A percentile compares a stretch with the other conserved stretches of the same genome.
Evolutionary conservation across 2,797 vertebrate genomes (phyloP).

Genomic region (Clarias laeviceps): DNA sequence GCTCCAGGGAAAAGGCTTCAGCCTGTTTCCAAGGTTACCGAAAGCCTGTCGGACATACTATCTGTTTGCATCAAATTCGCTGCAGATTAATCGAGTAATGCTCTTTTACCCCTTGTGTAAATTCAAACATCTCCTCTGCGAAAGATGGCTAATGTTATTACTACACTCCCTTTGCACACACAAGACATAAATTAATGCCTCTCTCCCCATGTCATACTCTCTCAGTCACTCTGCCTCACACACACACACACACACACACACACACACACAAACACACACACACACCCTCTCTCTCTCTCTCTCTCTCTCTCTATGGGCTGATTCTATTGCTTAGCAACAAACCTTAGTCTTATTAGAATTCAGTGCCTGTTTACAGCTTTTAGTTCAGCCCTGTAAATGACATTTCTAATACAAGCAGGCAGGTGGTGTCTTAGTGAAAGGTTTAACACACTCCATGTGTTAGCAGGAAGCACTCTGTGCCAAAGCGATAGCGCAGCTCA

Average conservation of each 20-base stretch:
- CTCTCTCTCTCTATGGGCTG: constrained; percentile 69
- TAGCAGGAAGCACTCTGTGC: constrained; percentile 56
- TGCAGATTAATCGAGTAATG: constrained; percentile 74
- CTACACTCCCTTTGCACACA: constrained; percentile 71
- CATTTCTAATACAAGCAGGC: constrained; percentile 79
- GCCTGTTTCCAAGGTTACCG: constrained; percentile 83
- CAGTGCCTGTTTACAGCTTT: constrained; percentile 86
- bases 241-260: no score
- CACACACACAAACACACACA: no score
- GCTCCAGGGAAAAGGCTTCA: constrained; percentile 74
- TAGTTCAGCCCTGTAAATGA: constrained; percentile 84
- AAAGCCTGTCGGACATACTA: constrained; percentile 78
- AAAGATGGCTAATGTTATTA: constrained; percentile 75
- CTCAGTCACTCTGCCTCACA: constrained; percentile 23
- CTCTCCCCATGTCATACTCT: constrained; percentile 42
- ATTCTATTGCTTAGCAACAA: constrained; percentile 84
- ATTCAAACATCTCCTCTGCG: constrained; percentile 68
- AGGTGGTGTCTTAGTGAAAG: constrained; percentile 65
- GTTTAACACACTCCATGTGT: constrained; percentile 66
- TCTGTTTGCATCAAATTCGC: constrained; percentile 77
- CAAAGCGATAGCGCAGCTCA: constrained; percentile 53
- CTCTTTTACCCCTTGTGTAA: constrained; percentile 64
- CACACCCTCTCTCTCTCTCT: neutral
- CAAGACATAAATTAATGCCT: constrained; percentile 65
- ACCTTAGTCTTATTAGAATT: constrained; percentile 82